Conservation (phyloP, 2,797 vertebrate species). For the Calcarius lapponicus region DNA sequence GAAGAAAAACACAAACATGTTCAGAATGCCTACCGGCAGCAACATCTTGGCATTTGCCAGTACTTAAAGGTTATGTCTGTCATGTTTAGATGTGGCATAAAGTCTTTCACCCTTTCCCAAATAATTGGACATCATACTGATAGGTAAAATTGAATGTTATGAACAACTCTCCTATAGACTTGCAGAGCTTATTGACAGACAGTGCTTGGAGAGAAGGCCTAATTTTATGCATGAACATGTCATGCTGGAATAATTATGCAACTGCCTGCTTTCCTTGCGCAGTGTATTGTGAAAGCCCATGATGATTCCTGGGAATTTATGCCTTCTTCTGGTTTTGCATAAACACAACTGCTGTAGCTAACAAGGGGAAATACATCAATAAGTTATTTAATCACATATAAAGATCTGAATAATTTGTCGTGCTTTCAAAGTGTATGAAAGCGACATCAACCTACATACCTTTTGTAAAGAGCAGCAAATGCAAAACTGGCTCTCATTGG, state of each 20-base stretch:
- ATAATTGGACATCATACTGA: slow-evolving; percentile 77
- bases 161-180: slow-evolving; percentile 47
- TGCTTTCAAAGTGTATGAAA: not conserved
- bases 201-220: slow-evolving; percentile 66
- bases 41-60: slow-evolving; percentile 69
- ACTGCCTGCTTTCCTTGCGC: slow-evolving; percentile 57
- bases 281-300: not conserved
- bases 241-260: slow-evolving; percentile 69
- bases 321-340: slow-evolving; percentile 1
- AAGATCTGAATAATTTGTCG: not conserved
- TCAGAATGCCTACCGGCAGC: slow-evolving; percentile 61
- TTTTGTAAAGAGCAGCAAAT: not conserved
- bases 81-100: slow-evolving; percentile 69
- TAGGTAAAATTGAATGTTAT: slow-evolving; percentile 72
- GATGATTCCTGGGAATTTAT: not conserved
- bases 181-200: slow-evolving; percentile 66
- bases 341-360: slow-evolving; percentile 4
- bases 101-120: slow-evolving; percentile 76
- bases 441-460: not conserved
- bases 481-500: not conserved
- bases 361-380: not conserved
- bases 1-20: slow-evolving; percentile 63
- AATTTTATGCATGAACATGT: slow-evolving; percentile 69
- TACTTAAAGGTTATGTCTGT: slow-evolving; percentile 78
- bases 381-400: not conserved